phyloP scores from a whole-genome alignment of 2,113 vertebrate species.

The Myiozetetes cayanensis region DNA sequence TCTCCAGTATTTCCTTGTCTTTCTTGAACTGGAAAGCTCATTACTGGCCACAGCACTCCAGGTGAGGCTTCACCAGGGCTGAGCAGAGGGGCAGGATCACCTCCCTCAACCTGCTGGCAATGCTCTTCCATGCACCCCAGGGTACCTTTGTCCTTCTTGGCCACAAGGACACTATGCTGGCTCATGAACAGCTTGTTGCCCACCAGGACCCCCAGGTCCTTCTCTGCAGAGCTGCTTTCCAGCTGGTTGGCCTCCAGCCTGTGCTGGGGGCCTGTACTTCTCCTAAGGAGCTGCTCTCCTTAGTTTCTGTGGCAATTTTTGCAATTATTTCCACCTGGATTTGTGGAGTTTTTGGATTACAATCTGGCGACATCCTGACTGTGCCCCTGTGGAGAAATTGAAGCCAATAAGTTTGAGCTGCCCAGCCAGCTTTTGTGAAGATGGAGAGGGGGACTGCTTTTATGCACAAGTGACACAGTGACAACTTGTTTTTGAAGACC shows the following conservation, averaged over 20 bases:
- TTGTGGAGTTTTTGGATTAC: neutral
- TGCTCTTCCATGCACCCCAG: neutral
- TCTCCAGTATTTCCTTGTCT: neutral
- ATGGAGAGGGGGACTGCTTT: neutral
- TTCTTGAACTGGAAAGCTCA: neutral
- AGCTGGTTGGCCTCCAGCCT: neutral
- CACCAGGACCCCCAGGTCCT: neutral
- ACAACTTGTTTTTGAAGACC: neutral
- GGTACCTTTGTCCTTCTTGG: neutral
- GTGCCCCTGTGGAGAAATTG: neutral
- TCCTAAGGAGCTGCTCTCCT: neutral
- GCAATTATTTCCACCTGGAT: neutral
- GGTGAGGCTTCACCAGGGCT: neutral
- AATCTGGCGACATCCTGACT: neutral
- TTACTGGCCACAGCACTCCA: neutral
- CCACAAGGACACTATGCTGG: neutral
- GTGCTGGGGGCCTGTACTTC: neutral
- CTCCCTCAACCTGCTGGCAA: rapidly evolving
- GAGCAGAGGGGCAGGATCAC: neutral
- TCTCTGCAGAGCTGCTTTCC: neutral
- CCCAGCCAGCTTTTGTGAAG: neutral
- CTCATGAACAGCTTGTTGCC: neutral
- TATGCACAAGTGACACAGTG: neutral
- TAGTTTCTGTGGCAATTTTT: neutral
- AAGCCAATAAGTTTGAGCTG: neutral